Evolutionary conservation across 2,113 vertebrate species (phyloP).

Genomic region (Phocoena phocoena): DNA sequence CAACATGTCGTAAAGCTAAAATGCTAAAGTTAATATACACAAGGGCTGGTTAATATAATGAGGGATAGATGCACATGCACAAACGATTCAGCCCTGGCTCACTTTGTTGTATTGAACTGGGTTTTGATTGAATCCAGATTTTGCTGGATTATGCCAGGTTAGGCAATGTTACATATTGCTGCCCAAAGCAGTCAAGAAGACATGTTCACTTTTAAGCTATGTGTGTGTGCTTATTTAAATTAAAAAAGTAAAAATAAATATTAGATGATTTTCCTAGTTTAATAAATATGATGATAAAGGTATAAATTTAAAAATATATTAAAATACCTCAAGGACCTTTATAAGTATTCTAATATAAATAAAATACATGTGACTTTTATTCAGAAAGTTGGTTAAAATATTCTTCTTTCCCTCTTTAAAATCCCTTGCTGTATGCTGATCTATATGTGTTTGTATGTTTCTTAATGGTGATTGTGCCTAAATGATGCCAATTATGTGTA

Average conservation of each 20-base stretch:
- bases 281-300: not conserved
- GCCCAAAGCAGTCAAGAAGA: not conserved
- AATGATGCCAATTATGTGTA: not conserved
- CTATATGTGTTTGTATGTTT: not conserved
- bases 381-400: not conserved
- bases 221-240: not conserved
- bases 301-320: slow-evolving; percentile 9
- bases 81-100: not conserved
- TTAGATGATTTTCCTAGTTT: not conserved
- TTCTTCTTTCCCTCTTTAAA: not conserved
- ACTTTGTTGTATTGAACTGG: not conserved
- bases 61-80: not conserved
- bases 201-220: slow-evolving; percentile 17
- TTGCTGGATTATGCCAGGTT: not conserved
- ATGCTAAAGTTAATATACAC: slow-evolving; percentile 45
- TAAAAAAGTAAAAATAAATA: not conserved
- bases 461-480: not conserved
- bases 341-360: not conserved
- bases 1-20: not conserved
- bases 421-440: not conserved
- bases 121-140: not conserved
- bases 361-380: not conserved
- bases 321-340: not conserved
- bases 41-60: not conserved
- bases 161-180: not conserved